Percentiles rank a stretch among this genome's conserved stretches.
These are phyloP conservation scores for Magallana ariakensis DNA, from an alignment of 1,140 invertebrate genomes.

Conservation along the genomic window DNA sequence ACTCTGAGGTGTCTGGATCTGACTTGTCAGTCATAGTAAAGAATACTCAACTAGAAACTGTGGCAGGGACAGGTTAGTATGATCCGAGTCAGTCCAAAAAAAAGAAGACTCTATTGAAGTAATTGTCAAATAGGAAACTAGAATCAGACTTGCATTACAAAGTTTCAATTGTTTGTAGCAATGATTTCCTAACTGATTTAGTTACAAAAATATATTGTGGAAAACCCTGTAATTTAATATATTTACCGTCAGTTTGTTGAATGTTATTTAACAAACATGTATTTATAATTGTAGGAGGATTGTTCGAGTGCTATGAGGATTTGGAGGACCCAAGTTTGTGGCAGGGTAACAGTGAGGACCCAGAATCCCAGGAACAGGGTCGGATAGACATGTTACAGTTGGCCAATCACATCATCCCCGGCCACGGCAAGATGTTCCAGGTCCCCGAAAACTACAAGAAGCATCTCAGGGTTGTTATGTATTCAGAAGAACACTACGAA, in stretches of 20 bases:
- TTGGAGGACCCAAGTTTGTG: conserved; percentile 88
- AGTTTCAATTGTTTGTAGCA: too few species aligned
- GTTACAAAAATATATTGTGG: neutral
- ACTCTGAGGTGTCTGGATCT: too few species aligned
- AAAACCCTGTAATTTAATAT: neutral
- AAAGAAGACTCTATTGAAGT: too few species aligned
- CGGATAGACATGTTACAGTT: conserved; percentile 86
- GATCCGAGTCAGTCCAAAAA: too few species aligned
- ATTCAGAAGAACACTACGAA: conserved; percentile 27
- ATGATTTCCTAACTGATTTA: neutral
- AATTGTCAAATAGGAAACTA: too few species aligned
- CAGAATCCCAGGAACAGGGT: conserved; percentile 85
- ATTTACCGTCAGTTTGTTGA: neutral
- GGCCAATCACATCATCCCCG: conserved; percentile 92
- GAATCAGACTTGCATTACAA: too few species aligned
- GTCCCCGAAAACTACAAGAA: conserved; percentile 66
- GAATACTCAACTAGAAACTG: too few species aligned
- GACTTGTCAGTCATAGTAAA: too few species aligned
- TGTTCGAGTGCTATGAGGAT: conserved; percentile 92
- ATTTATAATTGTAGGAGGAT: conserved; percentile 83
- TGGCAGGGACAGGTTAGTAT: too few species aligned
- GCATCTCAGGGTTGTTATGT: conserved; percentile 60
- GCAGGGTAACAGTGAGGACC: conserved; percentile 87
- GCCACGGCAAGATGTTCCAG: conserved; percentile 90
- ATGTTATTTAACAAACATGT: neutral